Percentiles rank a stretch among this genome's conserved stretches.
These are phyloP conservation scores for Pteronura brasiliensis DNA, from an alignment of 2,113 vertebrate genomes.

Conservation along the genomic window DNA sequence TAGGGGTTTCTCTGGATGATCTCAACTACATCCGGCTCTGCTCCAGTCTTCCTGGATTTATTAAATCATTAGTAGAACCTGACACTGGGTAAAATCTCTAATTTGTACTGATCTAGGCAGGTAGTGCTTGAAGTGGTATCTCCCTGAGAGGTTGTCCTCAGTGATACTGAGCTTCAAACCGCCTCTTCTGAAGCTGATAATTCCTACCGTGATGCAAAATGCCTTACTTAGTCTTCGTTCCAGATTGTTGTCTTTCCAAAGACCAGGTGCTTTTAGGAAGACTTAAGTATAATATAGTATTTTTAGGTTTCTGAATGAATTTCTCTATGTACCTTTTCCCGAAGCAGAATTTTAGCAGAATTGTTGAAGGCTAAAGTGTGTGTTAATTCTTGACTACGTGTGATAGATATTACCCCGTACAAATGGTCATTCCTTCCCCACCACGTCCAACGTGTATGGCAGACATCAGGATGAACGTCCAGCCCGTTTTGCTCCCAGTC, in stretches of 20 bases:
- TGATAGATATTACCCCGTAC: background rate
- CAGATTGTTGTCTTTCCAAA: background rate
- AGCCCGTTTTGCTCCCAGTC: background rate
- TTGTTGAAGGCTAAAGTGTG: background rate
- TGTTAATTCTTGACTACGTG: background rate
- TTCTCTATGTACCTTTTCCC: background rate
- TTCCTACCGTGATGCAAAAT: background rate
- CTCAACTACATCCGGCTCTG: background rate
- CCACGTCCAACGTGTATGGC: background rate
- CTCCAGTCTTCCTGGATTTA: background rate
- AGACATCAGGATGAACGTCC: background rate
- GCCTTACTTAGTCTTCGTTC: background rate
- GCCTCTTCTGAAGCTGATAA: background rate
- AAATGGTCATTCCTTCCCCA: background rate
- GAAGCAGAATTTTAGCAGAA: background rate
- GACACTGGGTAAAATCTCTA: background rate
- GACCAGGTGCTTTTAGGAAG: background rate
- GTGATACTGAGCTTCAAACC: background rate
- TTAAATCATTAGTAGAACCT: background rate
- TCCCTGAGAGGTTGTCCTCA: background rate
- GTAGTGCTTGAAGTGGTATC: background rate
- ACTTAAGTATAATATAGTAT: background rate
- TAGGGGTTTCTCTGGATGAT: background rate
- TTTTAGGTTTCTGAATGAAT: background rate
- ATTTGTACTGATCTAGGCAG: background rate